Evolutionary conservation across 2,797 vertebrate genomes (phyloP).

Genomic region (Nyctibius grandis): DNA sequence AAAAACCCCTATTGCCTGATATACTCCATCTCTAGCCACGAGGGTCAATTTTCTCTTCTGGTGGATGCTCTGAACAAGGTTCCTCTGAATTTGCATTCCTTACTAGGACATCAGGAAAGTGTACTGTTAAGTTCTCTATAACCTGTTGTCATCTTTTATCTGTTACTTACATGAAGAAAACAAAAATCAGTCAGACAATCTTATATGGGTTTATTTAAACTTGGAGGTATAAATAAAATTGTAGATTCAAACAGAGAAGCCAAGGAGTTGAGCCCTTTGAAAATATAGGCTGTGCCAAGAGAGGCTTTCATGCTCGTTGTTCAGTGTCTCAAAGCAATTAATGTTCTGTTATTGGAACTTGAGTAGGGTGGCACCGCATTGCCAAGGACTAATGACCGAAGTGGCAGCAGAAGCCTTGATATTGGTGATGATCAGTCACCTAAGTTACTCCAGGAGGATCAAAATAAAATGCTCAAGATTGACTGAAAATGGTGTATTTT

Average conservation of each 20-base stretch:
- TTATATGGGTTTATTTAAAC: neutral
- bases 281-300: neutral
- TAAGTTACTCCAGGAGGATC: neutral
- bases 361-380: neutral
- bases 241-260: neutral
- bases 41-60: neutral
- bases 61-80: neutral
- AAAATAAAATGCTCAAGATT: neutral
- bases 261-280: neutral
- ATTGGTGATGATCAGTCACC: neutral
- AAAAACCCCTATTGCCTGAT: neutral
- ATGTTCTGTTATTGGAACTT: neutral
- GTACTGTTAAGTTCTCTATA: neutral
- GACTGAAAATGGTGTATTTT: neutral
- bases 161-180: neutral
- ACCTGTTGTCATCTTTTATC: neutral
- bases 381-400: neutral
- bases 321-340: neutral
- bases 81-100: neutral
- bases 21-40: neutral
- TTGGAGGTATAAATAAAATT: neutral
- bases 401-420: neutral
- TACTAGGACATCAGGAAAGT: neutral
- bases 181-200: neutral
- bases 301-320: neutral